Base-by-base conservation (phyloP, 2,113 vertebrate genomes). In the Mystacornis crossleyi region DNA sequence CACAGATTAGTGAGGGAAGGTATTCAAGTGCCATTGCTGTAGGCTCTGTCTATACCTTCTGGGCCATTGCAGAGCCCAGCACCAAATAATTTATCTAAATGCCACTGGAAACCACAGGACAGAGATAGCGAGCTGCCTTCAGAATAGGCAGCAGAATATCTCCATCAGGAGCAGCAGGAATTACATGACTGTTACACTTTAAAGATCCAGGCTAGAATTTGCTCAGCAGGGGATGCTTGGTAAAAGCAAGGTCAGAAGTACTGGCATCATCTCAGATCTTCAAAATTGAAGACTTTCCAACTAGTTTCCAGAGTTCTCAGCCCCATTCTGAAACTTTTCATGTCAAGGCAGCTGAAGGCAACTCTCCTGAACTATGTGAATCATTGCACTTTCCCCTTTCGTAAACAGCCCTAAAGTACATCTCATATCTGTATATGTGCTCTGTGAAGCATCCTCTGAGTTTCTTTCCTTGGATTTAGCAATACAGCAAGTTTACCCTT, bases 151-250 rank as follows among this genome's bases (percentile, higher is more conserved):
- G 54, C 48, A 88, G 54, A 77, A 34, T 45, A 86, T 53, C 66
- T 95, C 62, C 74, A 58, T 65, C 26, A 67, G 33, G 23, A 92
- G 23, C 54, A 61, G 71, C 82, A 90, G 57, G 53, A 90, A 60
- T 65, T 88, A 29, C 29, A 55, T 14, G 25, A 43, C 40, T 79
- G 33, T 64, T 31, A 12, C 23, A 36, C 36, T 64, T 79, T 29
- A 45, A 91, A 92, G 31, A 89, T 66, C 18, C 23, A 72, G n/a
- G 25, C 61, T 88, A 82, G 86, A 95, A 92, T 88, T 93, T 92
- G 12, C 38, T 80, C 88, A 90, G 54, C 54, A 54, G 50, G 67
- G 16, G 14, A 50, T 86, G 9, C 29, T 54, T 70, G 50, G 45
- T 77, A 51, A 83, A 96, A 70, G 25, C 42, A 82, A 88, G 57